phyloP scores from a whole-genome alignment of 64 coral and sea anemone genomes.

The Astreopora myriophthalma region DNA sequence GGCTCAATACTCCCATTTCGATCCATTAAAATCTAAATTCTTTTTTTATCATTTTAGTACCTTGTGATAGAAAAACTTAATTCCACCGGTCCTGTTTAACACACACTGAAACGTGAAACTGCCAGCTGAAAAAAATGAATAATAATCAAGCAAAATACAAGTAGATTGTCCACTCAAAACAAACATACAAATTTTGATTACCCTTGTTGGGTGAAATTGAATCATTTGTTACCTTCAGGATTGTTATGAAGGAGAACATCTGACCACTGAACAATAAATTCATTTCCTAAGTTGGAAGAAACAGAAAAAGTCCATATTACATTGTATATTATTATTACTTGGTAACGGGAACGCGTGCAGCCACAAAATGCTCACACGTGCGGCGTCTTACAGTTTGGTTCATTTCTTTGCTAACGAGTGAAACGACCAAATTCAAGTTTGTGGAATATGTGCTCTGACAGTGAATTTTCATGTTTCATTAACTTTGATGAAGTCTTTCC shows the following conservation, averaged over 20 bases:
- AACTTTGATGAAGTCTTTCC: no score
- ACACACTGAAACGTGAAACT: constrained; percentile 34
- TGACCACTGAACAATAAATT: constrained; percentile 21
- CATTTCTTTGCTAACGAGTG: no score
- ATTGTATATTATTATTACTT: no score
- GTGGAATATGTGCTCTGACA: no score
- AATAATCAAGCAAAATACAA: no score
- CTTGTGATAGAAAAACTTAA: constrained; percentile 25
- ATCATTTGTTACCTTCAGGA: constrained; percentile 8
- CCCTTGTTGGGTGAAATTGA: neutral
- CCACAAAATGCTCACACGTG: no score
- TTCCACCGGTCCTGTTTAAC: constrained; percentile 16
- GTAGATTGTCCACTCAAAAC: neutral
- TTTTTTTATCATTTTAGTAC: neutral
- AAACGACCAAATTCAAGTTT: no score
- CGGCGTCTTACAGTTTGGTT: no score
- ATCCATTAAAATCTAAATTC: no score
- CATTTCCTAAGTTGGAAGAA: neutral
- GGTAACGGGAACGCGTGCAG: no score
- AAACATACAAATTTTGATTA: neutral
- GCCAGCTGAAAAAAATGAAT: constrained; percentile 5
- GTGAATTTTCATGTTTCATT: no score
- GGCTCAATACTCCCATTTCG: no score
- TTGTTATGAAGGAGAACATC: neutral
- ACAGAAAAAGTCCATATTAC: neutral